Evolutionary conservation across 35 echinoderm and acorn worm genomes (phyloP).

Genomic region (Ophiothrix spiculata): DNA sequence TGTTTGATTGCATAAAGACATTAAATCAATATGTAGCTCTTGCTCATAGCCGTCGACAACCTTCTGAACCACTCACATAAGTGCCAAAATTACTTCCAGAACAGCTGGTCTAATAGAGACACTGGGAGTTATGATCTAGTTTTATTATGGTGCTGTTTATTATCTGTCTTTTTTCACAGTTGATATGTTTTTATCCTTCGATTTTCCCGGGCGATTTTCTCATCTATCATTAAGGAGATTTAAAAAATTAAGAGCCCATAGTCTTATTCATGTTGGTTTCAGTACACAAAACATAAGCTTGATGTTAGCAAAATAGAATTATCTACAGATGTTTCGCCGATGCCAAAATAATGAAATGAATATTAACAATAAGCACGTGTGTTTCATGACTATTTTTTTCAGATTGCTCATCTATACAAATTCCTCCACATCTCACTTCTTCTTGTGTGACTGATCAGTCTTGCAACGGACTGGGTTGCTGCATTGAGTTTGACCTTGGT

Average conservation of each 20-base stretch:
- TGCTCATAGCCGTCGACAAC: too few relatives aligned
- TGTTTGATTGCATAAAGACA: background rate
- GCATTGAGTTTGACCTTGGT: conserved; percentile 11
- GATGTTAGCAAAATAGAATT: background rate
- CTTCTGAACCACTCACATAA: too few relatives aligned
- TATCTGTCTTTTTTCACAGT: background rate
- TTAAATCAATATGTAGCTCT: background rate
- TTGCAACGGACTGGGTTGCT: conserved; percentile 8
- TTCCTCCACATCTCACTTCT: background rate
- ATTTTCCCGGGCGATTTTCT: too few relatives aligned
- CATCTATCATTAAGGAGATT: background rate
- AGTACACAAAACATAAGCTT: background rate
- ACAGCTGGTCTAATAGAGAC: background rate
- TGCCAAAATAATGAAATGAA: too few relatives aligned
- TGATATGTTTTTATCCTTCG: background rate
- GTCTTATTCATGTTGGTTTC: background rate
- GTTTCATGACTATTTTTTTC: background rate
- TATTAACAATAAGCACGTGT: too few relatives aligned
- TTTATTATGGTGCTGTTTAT: background rate
- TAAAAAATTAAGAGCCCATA: background rate
- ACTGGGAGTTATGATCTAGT: background rate
- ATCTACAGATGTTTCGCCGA: background rate
- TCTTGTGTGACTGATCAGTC: background rate
- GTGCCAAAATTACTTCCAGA: background rate
- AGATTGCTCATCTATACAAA: background rate